A percentile compares a stretch with the other conserved stretches of the same genome.
These are phyloP conservation scores for Buceros bicornis DNA, from an alignment of 2,797 vertebrate species.

Conservation along the genomic window DNA sequence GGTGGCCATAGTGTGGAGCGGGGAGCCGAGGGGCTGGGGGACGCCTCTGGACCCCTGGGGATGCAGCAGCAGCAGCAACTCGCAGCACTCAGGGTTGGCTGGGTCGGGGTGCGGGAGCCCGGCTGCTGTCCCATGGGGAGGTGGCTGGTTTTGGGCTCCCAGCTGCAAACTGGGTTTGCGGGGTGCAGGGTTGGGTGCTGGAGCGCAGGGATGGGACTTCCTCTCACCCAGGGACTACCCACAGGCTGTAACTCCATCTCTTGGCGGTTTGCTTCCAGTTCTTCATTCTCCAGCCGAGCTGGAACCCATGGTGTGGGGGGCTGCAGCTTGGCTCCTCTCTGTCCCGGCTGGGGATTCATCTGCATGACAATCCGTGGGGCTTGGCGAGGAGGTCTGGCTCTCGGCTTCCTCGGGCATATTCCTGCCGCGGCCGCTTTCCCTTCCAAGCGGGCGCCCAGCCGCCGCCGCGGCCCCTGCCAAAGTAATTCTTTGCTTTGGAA, in stretches of 20 bases:
- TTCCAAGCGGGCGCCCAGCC: slow-evolving; percentile 61
- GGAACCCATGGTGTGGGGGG: background rate
- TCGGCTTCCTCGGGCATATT: slow-evolving; percentile 48
- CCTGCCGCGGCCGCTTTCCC: background rate
- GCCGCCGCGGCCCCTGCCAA: slow-evolving; percentile 50
- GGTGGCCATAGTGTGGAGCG: background rate
- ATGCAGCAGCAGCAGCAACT: background rate
- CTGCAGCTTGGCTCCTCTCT: too few relatives aligned
- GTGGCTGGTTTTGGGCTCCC: background rate
- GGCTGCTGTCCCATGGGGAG: accelerated
- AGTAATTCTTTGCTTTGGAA: slow-evolving; percentile 77
- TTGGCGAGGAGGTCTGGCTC: slow-evolving; percentile 39
- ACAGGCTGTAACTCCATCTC: background rate
- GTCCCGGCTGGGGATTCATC: background rate
- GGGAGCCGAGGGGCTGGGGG: background rate
- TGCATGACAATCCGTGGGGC: slow-evolving; percentile 14
- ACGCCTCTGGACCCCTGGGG: background rate
- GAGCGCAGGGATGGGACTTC: background rate
- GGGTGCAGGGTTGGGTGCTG: background rate
- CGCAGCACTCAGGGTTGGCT: too few relatives aligned
- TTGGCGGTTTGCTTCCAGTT: background rate
- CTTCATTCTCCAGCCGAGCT: background rate
- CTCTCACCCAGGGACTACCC: background rate
- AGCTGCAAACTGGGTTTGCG: background rate
- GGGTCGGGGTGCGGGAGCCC: background rate